Conservation (phyloP, 2,888 invertebrate genomes). For the Phalangium opilio region DNA sequence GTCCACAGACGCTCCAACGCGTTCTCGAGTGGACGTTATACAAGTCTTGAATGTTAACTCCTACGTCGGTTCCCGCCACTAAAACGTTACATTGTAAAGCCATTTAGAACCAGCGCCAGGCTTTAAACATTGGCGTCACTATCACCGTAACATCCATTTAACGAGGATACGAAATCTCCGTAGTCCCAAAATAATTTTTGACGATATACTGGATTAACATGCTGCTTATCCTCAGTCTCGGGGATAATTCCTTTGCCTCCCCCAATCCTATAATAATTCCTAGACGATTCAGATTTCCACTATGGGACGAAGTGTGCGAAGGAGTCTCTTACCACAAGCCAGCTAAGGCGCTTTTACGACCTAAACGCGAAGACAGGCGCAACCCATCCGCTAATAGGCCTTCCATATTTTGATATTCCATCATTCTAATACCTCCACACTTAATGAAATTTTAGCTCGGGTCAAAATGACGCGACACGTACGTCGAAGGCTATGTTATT, state of each 20-base stretch:
- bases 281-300: not conserved
- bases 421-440: slow-evolving; percentile 24
- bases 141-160: slow-evolving; percentile 25
- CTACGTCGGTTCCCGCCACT: slow-evolving; percentile 24
- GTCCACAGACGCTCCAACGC: slow-evolving; percentile 22
- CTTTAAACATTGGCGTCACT: not conserved
- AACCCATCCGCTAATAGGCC: slow-evolving; percentile 22
- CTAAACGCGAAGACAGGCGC: slow-evolving; percentile 20
- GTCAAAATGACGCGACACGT: no score
- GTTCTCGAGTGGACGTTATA: slow-evolving; percentile 22
- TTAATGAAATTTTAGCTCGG: slow-evolving; percentile 9
- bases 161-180: slow-evolving; percentile 24
- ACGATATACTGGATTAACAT: slow-evolving; percentile 22
- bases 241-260: slow-evolving; percentile 25
- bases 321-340: slow-evolving; percentile 23
- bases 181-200: slow-evolving; percentile 23
- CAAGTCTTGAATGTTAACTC: slow-evolving; percentile 22
- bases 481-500: no score
- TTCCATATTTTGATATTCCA: slow-evolving; percentile 18
- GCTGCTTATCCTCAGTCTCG: slow-evolving; percentile 18
- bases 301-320: not conserved
- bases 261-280: slow-evolving; percentile 20
- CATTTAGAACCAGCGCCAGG: not conserved
- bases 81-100: slow-evolving; percentile 1
- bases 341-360: slow-evolving; percentile 23